A percentile compares a stretch with the other conserved stretches of the same genome.
These are phyloP conservation scores for Drosophila suzukii DNA, from an alignment of 1,140 invertebrate species.

Conservation along the genomic window DNA sequence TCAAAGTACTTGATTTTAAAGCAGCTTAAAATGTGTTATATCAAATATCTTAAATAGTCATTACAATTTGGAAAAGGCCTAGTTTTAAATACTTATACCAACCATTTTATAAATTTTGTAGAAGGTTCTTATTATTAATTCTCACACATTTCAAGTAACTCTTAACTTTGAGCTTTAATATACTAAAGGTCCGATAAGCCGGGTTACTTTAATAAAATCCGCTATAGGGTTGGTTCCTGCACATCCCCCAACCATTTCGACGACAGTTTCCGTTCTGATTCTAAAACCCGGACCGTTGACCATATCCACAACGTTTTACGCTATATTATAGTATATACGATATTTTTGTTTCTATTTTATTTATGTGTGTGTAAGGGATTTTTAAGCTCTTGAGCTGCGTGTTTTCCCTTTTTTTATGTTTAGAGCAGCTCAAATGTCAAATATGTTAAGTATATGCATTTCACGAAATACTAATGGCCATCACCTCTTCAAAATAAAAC, in stretches of 20 bases:
- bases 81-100: too few relatives aligned
- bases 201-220: constrained; percentile 1
- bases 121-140: background rate
- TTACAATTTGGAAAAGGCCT: background rate
- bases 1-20: too few relatives aligned
- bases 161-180: constrained; percentile 7
- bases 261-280: constrained; percentile 39
- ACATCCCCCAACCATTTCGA: constrained; percentile 14
- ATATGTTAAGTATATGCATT: constrained; percentile 9
- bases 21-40: background rate
- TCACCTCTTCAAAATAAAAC: background rate
- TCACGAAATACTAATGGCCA: background rate
- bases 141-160: background rate
- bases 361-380: constrained; percentile 6
- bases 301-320: constrained; percentile 33
- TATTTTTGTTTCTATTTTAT: too few relatives aligned
- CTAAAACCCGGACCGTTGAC: constrained; percentile 22
- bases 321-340: constrained; percentile 30
- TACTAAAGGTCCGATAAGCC: constrained; percentile 9
- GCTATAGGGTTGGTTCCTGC: background rate
- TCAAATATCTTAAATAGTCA: background rate
- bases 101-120: background rate
- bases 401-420: background rate
- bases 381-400: constrained; percentile 32
- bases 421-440: background rate